phyloP scores from a whole-genome alignment of 2,888 invertebrate species.

The Agrotis puta region DNA sequence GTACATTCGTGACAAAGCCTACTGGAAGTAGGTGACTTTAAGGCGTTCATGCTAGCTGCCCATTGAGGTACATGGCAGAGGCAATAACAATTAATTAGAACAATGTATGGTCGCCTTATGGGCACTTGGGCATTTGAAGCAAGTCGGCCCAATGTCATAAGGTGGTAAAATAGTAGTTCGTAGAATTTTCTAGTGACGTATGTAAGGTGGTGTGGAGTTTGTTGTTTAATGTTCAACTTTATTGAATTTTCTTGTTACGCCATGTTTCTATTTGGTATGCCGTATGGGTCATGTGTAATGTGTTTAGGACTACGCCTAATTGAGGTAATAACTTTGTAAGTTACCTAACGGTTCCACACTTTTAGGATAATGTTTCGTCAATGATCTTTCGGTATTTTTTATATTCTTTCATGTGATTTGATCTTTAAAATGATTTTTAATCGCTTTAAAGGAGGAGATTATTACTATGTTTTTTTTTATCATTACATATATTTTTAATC shows the following conservation, averaged over 20 bases:
- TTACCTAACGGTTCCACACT: too few relatives aligned
- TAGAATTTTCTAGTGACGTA: constrained; percentile 46
- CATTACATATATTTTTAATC: too few relatives aligned
- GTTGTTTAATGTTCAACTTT: constrained; percentile 35
- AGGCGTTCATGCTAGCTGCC: constrained; percentile 81
- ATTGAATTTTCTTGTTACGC: constrained; percentile 17
- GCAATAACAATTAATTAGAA: constrained; percentile 89
- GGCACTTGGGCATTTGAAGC: constrained; percentile 63
- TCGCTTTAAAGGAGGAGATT: too few relatives aligned
- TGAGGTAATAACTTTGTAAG: too few relatives aligned
- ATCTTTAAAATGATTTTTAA: too few relatives aligned
- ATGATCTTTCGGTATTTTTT: not conserved
- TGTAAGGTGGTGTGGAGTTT: constrained; percentile 39
- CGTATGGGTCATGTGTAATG: not conserved
- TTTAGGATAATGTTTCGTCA: not conserved
- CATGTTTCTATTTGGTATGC: constrained; percentile 11
- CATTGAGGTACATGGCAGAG: constrained; percentile 81
- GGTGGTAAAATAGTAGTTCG: constrained; percentile 59
- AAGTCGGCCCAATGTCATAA: constrained; percentile 69
- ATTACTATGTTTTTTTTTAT: too few relatives aligned
- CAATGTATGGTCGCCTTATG: constrained; percentile 79
- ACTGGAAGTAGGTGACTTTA: constrained; percentile 67
- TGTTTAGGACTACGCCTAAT: not conserved
- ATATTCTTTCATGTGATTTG: too few relatives aligned
- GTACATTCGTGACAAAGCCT: constrained; percentile 74